Base-by-base conservation (phyloP, 2,888 invertebrate genomes). In the Chalcis sispes region DNA sequence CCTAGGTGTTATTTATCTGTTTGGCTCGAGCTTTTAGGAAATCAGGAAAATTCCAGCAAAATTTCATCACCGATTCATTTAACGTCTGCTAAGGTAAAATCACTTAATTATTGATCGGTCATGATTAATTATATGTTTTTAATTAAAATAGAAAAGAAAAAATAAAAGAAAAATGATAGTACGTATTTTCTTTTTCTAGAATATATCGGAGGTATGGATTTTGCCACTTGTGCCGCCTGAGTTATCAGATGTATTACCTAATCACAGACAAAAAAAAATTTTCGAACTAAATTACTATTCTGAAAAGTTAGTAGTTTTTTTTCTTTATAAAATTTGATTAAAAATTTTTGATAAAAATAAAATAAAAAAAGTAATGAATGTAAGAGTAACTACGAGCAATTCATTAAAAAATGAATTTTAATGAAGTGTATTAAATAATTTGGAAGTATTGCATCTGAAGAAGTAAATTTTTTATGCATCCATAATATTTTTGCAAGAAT, bases 181-280 rank as follows among this genome's bases (percentile, higher is more conserved):
- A n/a, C 40, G n/a, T 23, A 18, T 42, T 20, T 74, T 5, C 32
- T 56, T 61, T 36, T 59, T 87, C 48, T 80, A 91, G 91, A 91
- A 90, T 79, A 83, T 90, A 56, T 90, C 92, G 2, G 87, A 91
- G 4, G 83, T 89, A 0, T 94, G 94, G 93, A 86, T 86, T 0
- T 86, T 95, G 36, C 90, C 92, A 0, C 85, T 94, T 0, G 90
- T 92, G 2, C 89, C 91, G 0, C 90, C 91, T 20, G 89, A 91
- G 15, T 83, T 91, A 7, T 90, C 93, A n/a, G 93, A 93, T 67
- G 90, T 91, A 77, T 92, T 91, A 4, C 91, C 89, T 15, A 90
- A 89, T 86, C 91, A 85, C 81, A 90, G 84, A 46, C 89, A 80
- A 67, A 91, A 84, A 79, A 91, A 82, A 79, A 87, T 90, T 83